These are phyloP conservation scores for Proales similis DNA, from an alignment of 1,140 invertebrate species.

Conservation along the genomic window DNA sequence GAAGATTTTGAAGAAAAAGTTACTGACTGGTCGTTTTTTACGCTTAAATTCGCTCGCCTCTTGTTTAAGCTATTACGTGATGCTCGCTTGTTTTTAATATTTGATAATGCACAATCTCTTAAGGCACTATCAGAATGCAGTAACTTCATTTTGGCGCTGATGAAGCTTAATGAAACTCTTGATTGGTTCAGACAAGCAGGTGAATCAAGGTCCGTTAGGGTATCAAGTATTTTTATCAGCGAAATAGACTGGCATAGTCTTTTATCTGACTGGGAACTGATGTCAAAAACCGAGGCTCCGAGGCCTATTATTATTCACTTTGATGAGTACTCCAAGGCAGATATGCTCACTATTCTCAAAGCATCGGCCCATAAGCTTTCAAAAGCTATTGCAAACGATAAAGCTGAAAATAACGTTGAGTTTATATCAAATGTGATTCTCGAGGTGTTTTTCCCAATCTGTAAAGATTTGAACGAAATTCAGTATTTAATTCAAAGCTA, in stretches of 20 bases:
- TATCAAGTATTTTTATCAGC: slow-evolving; percentile 11
- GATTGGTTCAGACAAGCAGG: too few relatives aligned
- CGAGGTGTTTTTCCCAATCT: slow-evolving; percentile 34
- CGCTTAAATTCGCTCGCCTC: too few relatives aligned
- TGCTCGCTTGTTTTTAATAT: slow-evolving; percentile 12
- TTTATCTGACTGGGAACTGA: slow-evolving; percentile 26
- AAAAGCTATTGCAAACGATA: background rate
- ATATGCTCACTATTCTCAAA: slow-evolving; percentile 33
- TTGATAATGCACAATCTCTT: slow-evolving; percentile 25
- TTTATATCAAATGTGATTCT: slow-evolving; percentile 22
- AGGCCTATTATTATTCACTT: slow-evolving; percentile 33
- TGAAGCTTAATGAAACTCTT: slow-evolving; percentile 14
- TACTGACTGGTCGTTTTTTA: too few relatives aligned
- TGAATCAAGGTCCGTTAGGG: background rate
- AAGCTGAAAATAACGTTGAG: background rate
- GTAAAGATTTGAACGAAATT: slow-evolving; percentile 37
- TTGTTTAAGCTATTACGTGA: too few relatives aligned
- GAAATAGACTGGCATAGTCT: slow-evolving; percentile 37
- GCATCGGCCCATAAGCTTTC: background rate
- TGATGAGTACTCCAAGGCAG: slow-evolving; percentile 18
- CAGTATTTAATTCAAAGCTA: slow-evolving; percentile 38
- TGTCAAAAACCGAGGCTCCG: slow-evolving; percentile 23
- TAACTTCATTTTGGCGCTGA: slow-evolving; percentile 10
- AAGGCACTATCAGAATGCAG: slow-evolving; percentile 13
- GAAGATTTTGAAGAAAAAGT: too few relatives aligned